A percentile compares a stretch with the other conserved stretches of the same genome.
Conservation (phyloP, 2,113 vertebrate genomes). For the Macrotus californicus region DNA sequence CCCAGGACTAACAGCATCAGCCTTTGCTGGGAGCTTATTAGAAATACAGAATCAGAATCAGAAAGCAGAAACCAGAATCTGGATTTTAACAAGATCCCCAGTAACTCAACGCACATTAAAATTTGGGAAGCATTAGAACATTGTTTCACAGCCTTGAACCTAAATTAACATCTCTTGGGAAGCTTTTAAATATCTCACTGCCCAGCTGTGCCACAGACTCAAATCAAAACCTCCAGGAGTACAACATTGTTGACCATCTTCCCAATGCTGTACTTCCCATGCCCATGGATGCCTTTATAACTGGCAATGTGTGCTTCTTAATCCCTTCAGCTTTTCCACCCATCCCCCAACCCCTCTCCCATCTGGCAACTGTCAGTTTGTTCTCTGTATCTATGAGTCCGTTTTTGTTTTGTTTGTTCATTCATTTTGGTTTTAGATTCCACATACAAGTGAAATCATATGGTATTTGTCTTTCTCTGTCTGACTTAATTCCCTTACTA, state of each 20-base stretch:
- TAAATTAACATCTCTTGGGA: background rate
- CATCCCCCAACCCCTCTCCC: background rate
- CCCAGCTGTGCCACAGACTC: background rate
- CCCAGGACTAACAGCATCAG: background rate
- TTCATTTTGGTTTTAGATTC: background rate
- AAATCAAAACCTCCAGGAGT: background rate
- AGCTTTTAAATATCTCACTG: background rate
- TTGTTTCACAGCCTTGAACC: background rate
- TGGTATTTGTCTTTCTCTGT: background rate
- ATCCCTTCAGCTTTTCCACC: background rate
- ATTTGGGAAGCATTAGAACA: background rate
- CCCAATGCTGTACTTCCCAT: background rate
- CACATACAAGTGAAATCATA: background rate
- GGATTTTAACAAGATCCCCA: conserved; percentile 3
- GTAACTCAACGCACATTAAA: background rate
- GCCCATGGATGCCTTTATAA: background rate
- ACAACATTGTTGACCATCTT: background rate
- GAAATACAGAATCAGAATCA: background rate
- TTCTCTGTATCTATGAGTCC: background rate
- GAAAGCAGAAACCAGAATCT: background rate
- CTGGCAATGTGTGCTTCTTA: background rate
- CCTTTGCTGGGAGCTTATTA: background rate
- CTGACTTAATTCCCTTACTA: background rate
- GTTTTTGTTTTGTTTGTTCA: background rate
- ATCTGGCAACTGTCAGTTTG: background rate